Percentiles rank a stretch among this genome's conserved stretches.
Evolutionary conservation across 2,113 vertebrate genomes (phyloP).

Genomic region (Pseudorasbora parva): DNA sequence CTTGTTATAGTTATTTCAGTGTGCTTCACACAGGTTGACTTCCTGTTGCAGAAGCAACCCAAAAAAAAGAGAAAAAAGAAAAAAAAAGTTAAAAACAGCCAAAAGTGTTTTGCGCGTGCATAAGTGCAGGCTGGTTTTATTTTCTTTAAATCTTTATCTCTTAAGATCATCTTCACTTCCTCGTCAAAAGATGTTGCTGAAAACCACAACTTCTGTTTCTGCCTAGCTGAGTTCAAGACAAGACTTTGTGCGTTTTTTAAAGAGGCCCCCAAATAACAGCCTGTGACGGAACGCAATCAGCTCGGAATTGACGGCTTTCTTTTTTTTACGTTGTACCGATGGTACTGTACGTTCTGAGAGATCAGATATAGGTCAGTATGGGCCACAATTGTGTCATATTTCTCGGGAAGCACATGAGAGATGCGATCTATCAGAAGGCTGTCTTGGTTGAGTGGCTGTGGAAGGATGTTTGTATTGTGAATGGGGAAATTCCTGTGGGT

Average conservation of each 20-base stretch:
- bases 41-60: conserved; percentile 44
- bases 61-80: conserved; percentile 22
- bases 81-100: conserved; percentile 40
- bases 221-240: conserved; percentile 43
- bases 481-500: conserved; percentile 54
- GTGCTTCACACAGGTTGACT: background rate
- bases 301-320: conserved; percentile 9
- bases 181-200: conserved; percentile 67
- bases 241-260: conserved; percentile 33
- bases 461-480: conserved; percentile 51
- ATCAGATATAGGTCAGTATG: background rate
- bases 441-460: conserved; percentile 36
- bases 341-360: background rate
- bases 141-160: conserved; percentile 56
- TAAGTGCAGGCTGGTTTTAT: conserved; percentile 30
- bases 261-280: conserved; percentile 23
- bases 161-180: conserved; percentile 72
- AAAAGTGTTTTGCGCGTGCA: conserved; percentile 53
- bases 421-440: conserved; percentile 30
- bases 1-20: conserved; percentile 6
- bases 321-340: conserved; percentile 11
- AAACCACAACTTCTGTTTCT: conserved; percentile 75
- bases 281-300: background rate
- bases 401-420: background rate
- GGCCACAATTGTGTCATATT: conserved; percentile 12